A percentile compares a stretch with the other conserved stretches of the same genome.
Evolutionary conservation across 2,113 vertebrate genomes (phyloP).

Genomic region (Cettia cetti): DNA sequence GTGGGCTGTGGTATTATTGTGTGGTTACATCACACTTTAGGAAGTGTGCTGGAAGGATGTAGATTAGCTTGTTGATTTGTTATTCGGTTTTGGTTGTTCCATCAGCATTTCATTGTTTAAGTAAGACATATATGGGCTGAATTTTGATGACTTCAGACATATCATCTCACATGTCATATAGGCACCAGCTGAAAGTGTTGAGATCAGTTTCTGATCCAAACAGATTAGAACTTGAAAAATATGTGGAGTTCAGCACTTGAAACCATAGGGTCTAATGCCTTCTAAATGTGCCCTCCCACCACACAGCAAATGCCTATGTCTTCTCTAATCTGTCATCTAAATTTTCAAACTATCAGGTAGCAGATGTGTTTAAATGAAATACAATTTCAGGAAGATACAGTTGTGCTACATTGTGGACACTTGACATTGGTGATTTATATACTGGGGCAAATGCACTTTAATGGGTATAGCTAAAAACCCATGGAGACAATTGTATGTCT

Average conservation of each 20-base stretch:
- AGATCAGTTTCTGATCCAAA: background rate
- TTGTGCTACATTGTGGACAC: background rate
- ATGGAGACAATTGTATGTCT: background rate
- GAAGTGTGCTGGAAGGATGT: conserved; percentile 44
- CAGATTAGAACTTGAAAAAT: background rate
- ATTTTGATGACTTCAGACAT: background rate
- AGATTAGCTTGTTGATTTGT: conserved; percentile 38
- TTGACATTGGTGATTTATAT: background rate
- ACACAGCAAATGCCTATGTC: background rate
- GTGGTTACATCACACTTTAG: conserved; percentile 36
- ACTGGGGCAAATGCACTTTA: background rate
- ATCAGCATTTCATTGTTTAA: background rate
- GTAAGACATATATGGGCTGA: background rate
- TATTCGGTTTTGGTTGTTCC: background rate
- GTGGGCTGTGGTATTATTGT: background rate
- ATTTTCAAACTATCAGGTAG: background rate
- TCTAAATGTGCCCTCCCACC: background rate
- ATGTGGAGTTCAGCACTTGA: background rate
- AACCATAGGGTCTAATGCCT: background rate
- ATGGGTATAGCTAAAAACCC: background rate
- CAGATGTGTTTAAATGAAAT: background rate
- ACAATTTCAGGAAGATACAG: background rate
- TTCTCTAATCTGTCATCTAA: background rate
- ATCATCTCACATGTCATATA: background rate
- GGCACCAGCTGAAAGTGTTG: background rate